Conservation (phyloP, 2,113 vertebrate genomes). For the Malurus melanocephalus region DNA sequence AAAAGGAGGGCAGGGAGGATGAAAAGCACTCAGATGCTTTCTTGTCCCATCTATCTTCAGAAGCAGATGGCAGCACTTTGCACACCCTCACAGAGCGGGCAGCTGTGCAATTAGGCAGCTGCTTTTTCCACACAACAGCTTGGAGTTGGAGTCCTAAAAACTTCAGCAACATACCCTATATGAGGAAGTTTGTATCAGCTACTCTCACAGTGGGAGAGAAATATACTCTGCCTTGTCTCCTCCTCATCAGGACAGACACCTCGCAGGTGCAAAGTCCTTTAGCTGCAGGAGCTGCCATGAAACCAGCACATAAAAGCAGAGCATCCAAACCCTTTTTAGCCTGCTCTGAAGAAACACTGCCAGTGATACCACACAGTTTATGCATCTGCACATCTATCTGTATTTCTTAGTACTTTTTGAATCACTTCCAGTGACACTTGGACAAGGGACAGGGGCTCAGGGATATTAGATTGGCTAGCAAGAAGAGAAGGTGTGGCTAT, state of each 20-base stretch:
- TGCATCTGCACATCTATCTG: not conserved
- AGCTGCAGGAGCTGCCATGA: not conserved
- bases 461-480: not conserved
- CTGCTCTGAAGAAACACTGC: not conserved
- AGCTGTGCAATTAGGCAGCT: not conserved
- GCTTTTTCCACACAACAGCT: not conserved
- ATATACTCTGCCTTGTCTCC: not conserved
- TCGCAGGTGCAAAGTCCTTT: not conserved
- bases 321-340: not conserved
- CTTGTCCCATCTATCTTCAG: not conserved
- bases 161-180: not conserved
- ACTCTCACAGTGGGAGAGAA: not conserved
- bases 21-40: not conserved
- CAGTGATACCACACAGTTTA: fast-evolving
- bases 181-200: not conserved
- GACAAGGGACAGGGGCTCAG: not conserved
- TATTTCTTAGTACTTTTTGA: not conserved
- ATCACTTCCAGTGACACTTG: not conserved
- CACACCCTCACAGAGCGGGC: not conserved
- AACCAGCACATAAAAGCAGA: not conserved
- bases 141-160: not conserved
- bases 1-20: not conserved
- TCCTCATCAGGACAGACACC: not conserved
- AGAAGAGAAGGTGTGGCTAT: not conserved
- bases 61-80: not conserved